Conservation (phyloP, 2,888 invertebrate species). For the Phania funesta region DNA sequence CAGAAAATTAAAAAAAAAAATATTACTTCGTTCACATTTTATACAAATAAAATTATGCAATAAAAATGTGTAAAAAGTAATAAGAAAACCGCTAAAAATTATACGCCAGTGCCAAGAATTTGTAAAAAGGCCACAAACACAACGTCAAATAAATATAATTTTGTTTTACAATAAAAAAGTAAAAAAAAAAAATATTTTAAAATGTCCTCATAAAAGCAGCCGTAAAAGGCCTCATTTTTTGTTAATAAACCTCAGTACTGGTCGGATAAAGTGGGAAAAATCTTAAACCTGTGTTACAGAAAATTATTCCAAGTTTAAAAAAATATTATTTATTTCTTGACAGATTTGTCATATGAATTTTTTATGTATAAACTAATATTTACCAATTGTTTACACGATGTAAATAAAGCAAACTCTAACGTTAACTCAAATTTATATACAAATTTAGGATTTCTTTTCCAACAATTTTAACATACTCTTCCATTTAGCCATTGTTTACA, state of each 20-base stretch:
- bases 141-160: not conserved
- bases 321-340: no score
- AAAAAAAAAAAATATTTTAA: not conserved
- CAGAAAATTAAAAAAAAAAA: conserved; percentile 44
- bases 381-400: not conserved
- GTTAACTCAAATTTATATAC: not conserved
- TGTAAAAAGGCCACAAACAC: not conserved
- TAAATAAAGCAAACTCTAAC: not conserved
- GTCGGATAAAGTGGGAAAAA: no score
- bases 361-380: not conserved
- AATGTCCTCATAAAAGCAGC: no score
- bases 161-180: not conserved
- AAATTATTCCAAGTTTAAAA: no score
- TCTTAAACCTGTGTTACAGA: no score
- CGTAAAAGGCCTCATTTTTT: no score
- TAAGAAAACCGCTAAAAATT: no score
- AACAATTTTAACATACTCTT: no score
- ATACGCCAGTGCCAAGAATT: conserved; percentile 32
- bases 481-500: no score
- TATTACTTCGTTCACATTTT: not conserved
- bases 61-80: not conserved
- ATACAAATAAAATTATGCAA: not conserved
- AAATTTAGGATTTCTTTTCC: no score
- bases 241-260: no score
- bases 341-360: no score